Evolutionary conservation across 2,797 vertebrate genomes (phyloP), one percentile per base, ranked within the genome.

Genomic region (Crenichthys baileyi): DNA sequence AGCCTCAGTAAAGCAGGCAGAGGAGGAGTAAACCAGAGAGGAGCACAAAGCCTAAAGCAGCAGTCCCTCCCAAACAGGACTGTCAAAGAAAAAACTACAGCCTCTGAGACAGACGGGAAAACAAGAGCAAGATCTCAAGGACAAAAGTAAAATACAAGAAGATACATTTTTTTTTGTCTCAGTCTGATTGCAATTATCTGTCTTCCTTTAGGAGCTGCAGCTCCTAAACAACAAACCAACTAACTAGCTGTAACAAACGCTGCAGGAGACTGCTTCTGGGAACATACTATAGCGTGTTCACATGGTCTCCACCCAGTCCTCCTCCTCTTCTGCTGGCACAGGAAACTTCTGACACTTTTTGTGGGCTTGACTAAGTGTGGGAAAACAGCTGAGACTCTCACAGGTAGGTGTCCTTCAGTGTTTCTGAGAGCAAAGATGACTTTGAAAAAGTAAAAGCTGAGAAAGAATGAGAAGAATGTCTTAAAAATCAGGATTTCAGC

Each of bases 21-120:
- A 61, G 87, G 82, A 31, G 68, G 73, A 63, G 36, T 55, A 73
- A 36, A 36, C 13, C 13, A n/a, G 56, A 31, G 70, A 29, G 50
- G 11, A 55, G 50, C 72, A 85, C 78, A 85, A 77, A 87, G 72
- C 78, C 55, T 79, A 78, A 83, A 44, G 79, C 79, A 81, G 77
- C 68, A 85, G 86, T 85, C 83, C 73, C 82, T 90, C 89, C 76
- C 87, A 82, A 72, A 65, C 79, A 85, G 85, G 88, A 87, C 58
- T 60, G 84, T 55, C 77, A 70, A 24, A 83, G 68, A 81, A 61
- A 75, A 72, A 84, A 61, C 4, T 24, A 12, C 70, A 61, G 71
- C 84, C 75, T 76, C 22, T 46, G 72, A 81, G 48, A 81, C 39
- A 26, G 13, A 15, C n/a, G 4, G 6, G 26, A 12, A 4, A 73